Conservation (phyloP, 2,113 vertebrate species). For the Tragelaphus imberbis region DNA sequence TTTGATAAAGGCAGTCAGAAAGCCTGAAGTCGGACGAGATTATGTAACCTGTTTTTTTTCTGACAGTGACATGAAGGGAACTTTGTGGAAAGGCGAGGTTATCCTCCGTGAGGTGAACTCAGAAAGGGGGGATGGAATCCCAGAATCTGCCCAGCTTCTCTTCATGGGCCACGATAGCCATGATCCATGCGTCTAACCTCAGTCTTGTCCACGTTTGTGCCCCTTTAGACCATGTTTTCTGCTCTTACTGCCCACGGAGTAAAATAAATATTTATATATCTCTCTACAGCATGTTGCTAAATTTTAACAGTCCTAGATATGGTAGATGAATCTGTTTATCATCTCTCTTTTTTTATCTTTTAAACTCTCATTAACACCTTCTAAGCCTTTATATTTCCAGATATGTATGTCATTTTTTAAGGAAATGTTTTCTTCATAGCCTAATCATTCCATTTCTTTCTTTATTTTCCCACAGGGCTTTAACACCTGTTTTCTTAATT, state of each 20-base stretch:
- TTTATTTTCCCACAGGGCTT: background rate
- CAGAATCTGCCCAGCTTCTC: background rate
- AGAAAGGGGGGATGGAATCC: background rate
- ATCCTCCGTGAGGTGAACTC: background rate
- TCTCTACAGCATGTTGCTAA: background rate
- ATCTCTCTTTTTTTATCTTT: background rate
- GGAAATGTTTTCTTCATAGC: background rate
- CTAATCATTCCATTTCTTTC: background rate
- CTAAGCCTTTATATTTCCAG: background rate
- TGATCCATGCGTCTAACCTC: background rate
- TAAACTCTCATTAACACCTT: background rate
- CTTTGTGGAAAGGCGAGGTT: background rate
- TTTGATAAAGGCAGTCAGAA: background rate
- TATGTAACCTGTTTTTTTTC: background rate
- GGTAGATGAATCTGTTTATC: background rate
- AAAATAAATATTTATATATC: background rate
- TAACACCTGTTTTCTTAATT: background rate
- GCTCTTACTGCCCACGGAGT: background rate
- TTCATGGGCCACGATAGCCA: background rate
- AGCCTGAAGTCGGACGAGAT: background rate
- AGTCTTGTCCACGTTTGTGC: background rate
- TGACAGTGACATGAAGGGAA: background rate
- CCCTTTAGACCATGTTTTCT: background rate
- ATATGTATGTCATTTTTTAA: background rate
- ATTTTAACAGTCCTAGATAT: background rate